phyloP scores from a whole-genome alignment of 2,113 vertebrate species.

The Paramisgurnus dabryanus region DNA sequence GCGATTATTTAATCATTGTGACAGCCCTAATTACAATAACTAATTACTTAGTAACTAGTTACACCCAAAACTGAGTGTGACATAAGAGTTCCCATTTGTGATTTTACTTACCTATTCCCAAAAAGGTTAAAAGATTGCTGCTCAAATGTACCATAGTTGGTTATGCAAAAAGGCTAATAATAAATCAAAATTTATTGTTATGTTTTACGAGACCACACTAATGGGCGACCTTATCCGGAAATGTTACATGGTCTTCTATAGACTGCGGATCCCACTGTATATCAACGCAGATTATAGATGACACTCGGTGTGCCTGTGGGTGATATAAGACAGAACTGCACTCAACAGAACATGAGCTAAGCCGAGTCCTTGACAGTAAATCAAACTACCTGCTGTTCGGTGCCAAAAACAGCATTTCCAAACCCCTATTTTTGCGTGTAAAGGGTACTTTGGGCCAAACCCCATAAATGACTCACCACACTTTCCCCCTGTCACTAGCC shows the following conservation, averaged over 20 bases:
- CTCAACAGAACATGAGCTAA: not conserved
- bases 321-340: slow-evolving; percentile 4
- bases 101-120: too few species aligned
- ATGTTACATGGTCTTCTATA: not conserved
- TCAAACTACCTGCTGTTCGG: slow-evolving; percentile 5
- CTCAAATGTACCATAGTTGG: not conserved
- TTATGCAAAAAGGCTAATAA: not conserved
- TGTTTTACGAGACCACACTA: slow-evolving; percentile 22
- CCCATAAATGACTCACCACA: not conserved
- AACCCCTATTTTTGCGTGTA: not conserved
- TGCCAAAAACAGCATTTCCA: slow-evolving; percentile 24
- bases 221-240: slow-evolving; percentile 6
- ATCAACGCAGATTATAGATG: slow-evolving; percentile 31
- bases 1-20: too few species aligned
- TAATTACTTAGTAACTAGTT: too few species aligned
- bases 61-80: too few species aligned
- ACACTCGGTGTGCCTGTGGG: slow-evolving; percentile 8
- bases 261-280: slow-evolving; percentile 11
- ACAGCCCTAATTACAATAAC: too few species aligned
- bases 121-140: not conserved
- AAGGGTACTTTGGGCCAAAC: not conserved
- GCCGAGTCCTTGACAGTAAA: not conserved
- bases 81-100: too few species aligned
- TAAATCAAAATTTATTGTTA: not conserved
- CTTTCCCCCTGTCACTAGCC: not conserved